Conservation (phyloP, 2,797 vertebrate species). For the Cyclura pinguis region DNA sequence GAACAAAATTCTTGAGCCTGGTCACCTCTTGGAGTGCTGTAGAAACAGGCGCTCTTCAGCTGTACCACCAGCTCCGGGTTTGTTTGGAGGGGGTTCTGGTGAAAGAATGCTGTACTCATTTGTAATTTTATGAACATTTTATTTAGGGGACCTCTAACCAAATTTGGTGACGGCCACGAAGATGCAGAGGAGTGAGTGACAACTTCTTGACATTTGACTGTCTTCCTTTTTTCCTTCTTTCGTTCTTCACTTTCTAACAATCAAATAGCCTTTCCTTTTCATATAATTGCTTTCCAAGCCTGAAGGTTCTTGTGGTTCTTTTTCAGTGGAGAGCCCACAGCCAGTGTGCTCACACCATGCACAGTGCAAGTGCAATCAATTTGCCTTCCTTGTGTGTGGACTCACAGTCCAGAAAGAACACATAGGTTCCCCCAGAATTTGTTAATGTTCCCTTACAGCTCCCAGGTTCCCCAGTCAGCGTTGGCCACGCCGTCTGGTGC, state of each 20-base stretch:
- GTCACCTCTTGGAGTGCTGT: neutral
- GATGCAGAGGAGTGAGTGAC: slow-evolving; percentile 77
- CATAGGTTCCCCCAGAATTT: too few relatives aligned
- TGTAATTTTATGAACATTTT: slow-evolving; percentile 54
- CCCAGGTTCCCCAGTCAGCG: too few relatives aligned
- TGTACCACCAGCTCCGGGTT: too few relatives aligned
- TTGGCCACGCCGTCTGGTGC: too few relatives aligned
- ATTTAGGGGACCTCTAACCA: slow-evolving; percentile 75
- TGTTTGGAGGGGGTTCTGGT: neutral
- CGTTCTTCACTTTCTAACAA: neutral
- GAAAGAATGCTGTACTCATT: slow-evolving; percentile 28
- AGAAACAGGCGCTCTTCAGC: neutral
- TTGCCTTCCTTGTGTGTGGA: too few relatives aligned
- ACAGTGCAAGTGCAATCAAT: neutral
- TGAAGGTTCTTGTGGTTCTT: neutral
- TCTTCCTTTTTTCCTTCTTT: neutral
- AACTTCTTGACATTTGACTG: neutral
- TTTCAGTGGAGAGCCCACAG: neutral
- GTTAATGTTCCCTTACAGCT: too few relatives aligned
- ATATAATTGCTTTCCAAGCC: fast-evolving
- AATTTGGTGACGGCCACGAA: slow-evolving; percentile 74
- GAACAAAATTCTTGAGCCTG: neutral
- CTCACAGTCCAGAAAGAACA: neutral
- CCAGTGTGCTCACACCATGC: too few relatives aligned
- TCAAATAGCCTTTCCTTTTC: neutral